Evolutionary conservation across 2,113 vertebrate species (phyloP).

Genomic region (Rhea pennata): DNA sequence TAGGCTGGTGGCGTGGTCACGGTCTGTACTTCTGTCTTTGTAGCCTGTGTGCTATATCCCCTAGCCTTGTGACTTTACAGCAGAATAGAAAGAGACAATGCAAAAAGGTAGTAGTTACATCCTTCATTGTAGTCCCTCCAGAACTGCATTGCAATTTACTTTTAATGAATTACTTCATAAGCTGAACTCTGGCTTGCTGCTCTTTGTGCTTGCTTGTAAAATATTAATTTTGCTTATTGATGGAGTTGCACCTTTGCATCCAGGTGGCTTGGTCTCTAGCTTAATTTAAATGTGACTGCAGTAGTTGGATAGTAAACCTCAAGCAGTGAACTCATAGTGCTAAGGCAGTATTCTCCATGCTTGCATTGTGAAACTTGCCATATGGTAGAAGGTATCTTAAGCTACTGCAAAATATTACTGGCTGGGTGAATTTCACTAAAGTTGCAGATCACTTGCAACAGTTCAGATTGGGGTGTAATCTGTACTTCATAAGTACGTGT

Average conservation of each 20-base stretch:
- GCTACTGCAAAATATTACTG: accelerated
- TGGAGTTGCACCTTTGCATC: neutral
- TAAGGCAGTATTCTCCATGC: accelerated
- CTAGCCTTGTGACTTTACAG: accelerated
- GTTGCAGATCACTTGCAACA: accelerated
- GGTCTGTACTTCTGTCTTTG: too few relatives aligned
- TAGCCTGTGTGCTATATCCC: neutral
- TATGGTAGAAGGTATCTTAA: neutral
- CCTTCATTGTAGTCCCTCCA: neutral
- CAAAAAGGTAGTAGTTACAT: neutral
- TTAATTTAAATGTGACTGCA: neutral
- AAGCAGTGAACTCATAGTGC: accelerated
- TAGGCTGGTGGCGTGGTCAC: neutral
- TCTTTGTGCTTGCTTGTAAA: too few relatives aligned
- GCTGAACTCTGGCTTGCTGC: neutral
- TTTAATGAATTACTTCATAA: neutral
- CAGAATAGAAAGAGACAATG: neutral
- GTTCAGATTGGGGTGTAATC: neutral
- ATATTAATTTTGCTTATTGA: neutral
- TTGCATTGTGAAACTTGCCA: neutral
- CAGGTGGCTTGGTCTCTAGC: neutral
- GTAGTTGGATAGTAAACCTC: neutral
- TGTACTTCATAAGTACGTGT: accelerated
- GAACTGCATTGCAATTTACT: accelerated
- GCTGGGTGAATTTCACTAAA: neutral